phyloP scores from a whole-genome alignment of 64 coral and sea anemone genomes.

The Orbicella faveolata region DNA sequence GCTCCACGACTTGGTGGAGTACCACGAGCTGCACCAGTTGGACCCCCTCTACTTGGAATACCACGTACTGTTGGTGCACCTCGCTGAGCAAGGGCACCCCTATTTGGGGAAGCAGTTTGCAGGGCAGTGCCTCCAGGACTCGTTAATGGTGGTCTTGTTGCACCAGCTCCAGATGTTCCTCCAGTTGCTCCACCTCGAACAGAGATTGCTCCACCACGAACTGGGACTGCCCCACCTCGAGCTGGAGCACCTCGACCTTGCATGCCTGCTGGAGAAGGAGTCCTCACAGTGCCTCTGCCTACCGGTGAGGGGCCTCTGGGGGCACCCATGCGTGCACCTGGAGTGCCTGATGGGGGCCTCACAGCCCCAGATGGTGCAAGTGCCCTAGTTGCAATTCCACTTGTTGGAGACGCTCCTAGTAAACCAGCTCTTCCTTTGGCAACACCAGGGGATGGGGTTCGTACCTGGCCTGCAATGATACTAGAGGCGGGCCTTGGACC shows the following conservation, averaged over 20 bases:
- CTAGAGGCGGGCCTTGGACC: background rate
- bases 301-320: conserved; percentile 39
- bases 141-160: conserved; percentile 7
- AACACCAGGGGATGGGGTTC: background rate
- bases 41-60: background rate
- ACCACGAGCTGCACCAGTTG: background rate
- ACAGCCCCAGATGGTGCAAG: background rate
- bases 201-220: conserved; percentile 24
- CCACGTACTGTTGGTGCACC: conserved; percentile 2
- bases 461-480: background rate
- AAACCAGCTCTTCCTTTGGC: background rate
- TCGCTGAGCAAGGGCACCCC: conserved; percentile 7
- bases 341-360: conserved; percentile 3
- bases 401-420: background rate
- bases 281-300: conserved; percentile 22
- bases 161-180: conserved; percentile 7
- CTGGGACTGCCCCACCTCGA: conserved; percentile 36
- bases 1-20: conserved; percentile 1
- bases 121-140: background rate
- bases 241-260: conserved; percentile 18
- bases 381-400: background rate
- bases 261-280: conserved; percentile 18
- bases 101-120: background rate
- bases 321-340: conserved; percentile 24
- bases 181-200: conserved; percentile 11